Base-by-base conservation (phyloP, 2,797 vertebrate genomes). In the Notoglanidium macrostoma region DNA sequence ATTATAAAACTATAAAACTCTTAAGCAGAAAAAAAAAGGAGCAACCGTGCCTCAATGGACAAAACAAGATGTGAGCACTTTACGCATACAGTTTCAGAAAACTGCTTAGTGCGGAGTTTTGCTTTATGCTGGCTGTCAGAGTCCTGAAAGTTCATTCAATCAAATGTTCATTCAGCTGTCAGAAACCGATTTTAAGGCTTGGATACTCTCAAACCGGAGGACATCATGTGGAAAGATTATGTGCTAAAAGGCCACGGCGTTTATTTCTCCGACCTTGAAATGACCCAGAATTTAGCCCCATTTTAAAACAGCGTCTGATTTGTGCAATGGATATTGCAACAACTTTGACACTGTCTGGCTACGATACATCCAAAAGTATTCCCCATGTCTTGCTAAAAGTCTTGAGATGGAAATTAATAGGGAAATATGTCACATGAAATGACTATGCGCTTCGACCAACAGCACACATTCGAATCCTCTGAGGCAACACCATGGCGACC, bases 401-500 rank as follows among this genome's bases (percentile, higher is more conserved):
- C n/a, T 3, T 4, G n/a, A 32, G n/a, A 54, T 54, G 49, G 65
- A 83, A 87, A 63, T 83, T 84, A 57, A 44, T 1, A 81, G 84
- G 88, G 19, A 40, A 76, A 59, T 26, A 81, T 83, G 89, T 89
- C 90, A 91, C 5, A 54, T 88, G 81, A 83, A 17, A 88, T 68
- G 76, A 88, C 81, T 85, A 11, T 1, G 0, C 35, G 85, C 77
- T 90, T 90, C 63, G 1, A 32, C 46, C 81, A 35, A 19, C 59
- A 44, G 61, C 55, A 46, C 6, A 14, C 77, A 17, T 90, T 88
- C 78, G 87, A 91, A 92, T 90, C 90, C 81, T 40, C 46, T 17
- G 12, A 29, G 86, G 29, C 23, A 23, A 93, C 89, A 90, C 90
- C 88, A 91, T 44, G 35, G 92, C 92, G 93, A 93, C 92, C 85